Evolutionary conservation across 2,797 vertebrate species (phyloP), one percentile per base, ranked within the genome.

Genomic region (Typhlichthys subterraneus): DNA sequence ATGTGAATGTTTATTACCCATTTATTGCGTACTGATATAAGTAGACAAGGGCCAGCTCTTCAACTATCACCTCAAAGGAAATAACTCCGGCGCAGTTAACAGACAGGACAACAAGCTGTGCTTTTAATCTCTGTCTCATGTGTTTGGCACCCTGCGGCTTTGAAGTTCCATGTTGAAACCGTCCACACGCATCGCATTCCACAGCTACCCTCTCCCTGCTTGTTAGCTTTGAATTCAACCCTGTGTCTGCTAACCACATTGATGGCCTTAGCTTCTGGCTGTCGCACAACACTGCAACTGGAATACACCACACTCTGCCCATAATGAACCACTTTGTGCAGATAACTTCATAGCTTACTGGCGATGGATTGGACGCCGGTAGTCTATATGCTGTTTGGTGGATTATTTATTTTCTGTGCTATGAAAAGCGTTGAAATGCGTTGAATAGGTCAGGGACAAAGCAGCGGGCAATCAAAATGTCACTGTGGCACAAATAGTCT

Each of bases 81-180:
- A 75, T 63, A 60, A 73, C 57, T 74, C 63, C 53, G 72, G 64
- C 73, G 67, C 76, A 77, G 84, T 80, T 87, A 85, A 87, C 81
- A 81, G 59, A 15, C 78, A 66, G 53, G 76, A 81, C 73, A 75
- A 72, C 83, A 84, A 77, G 81, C 82, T 83, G 81, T 79, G 81
- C 74, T 78, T 88, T 89, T 91, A 76, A 88, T 89, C 82, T 79
- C 67, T 15, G 50, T 83, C 75, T 86, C 77, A 79, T 87, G 81
- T 83, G 72, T 80, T 75, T 33, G 59, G 78, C 81, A 75, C 77
- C 81, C 78, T 29, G 50, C 12, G 56, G 69, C 82, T 88, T 85
- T 86, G 68, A 82, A 67, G 77, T 76, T 74, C 63, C 45, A 45
- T 57, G 58, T 65, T 77, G 69, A 80, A 85, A 72, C 72, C 56